Percentiles rank a stretch among this genome's conserved stretches.
Conservation (phyloP, 1,140 invertebrate genomes). For the Myzus persicae region DNA sequence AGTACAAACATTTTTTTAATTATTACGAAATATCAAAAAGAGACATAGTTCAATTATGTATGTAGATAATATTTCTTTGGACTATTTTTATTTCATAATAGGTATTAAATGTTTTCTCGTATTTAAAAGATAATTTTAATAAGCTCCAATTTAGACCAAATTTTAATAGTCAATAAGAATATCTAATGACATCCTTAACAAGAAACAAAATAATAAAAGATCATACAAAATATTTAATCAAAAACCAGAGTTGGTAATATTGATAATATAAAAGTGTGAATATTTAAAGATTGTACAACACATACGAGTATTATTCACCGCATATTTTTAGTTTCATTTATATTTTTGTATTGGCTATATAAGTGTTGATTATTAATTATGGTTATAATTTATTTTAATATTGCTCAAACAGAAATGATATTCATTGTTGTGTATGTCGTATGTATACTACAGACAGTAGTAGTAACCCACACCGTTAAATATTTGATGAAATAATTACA, state of each 20-base stretch:
- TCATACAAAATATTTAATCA: background rate
- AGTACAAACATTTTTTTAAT: background rate
- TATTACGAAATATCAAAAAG: background rate
- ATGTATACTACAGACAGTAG: background rate
- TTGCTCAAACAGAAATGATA: background rate
- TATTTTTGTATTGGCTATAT: background rate
- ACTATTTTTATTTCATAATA: background rate
- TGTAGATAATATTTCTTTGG: background rate
- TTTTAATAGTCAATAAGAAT: too few species aligned
- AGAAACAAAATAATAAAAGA: too few species aligned
- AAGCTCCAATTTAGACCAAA: background rate
- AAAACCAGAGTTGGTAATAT: background rate
- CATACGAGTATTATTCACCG: background rate
- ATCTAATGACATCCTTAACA: background rate
- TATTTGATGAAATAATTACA: background rate
- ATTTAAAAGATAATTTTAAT: background rate
- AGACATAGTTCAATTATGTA: background rate
- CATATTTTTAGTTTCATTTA: background rate
- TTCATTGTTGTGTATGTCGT: background rate
- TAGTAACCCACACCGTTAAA: background rate
- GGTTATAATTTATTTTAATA: background rate
- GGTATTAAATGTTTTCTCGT: background rate
- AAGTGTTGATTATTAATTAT: background rate
- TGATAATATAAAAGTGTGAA: background rate
- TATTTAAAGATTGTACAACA: background rate